These are phyloP conservation scores for Tanytarsus gracilentus DNA, from an alignment of 2,888 invertebrate species.

Conservation along the genomic window DNA sequence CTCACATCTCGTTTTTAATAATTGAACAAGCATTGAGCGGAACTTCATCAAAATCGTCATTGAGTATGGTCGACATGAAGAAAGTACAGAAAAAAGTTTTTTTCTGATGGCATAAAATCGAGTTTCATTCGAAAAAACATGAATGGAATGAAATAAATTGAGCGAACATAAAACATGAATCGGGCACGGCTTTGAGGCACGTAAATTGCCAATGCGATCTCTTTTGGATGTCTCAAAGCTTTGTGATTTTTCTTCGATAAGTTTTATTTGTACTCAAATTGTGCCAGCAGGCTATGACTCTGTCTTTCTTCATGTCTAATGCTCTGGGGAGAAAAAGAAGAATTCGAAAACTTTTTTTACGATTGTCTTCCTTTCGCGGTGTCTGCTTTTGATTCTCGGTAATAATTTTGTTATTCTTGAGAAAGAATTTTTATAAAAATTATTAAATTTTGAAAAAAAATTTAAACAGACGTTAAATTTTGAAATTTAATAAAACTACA, in stretches of 20 bases:
- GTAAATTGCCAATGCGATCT: not conserved
- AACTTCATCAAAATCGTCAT: slow-evolving; percentile 4
- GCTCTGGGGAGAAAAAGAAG: no score
- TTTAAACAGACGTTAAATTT: no score
- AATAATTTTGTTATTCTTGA: no score
- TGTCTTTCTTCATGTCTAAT: no score
- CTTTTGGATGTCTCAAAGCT: not conserved
- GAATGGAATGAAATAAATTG: not conserved
- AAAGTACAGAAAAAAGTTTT: no score
- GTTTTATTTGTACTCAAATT: slow-evolving; percentile 5
- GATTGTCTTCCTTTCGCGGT: no score
- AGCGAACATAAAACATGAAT: slow-evolving; percentile 12
- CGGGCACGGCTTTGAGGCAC: slow-evolving; percentile 4
- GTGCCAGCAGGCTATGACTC: not conserved
- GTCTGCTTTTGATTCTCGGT: no score
- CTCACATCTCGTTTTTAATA: not conserved
- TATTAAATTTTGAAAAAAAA: no score
- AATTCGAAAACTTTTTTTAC: no score
- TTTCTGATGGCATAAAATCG: not conserved
- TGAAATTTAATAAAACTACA: no score
- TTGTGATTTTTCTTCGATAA: slow-evolving; percentile 10
- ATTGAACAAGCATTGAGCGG: slow-evolving; percentile 1
- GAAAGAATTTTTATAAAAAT: no score
- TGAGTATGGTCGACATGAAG: slow-evolving; percentile 7
- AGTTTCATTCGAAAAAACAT: slow-evolving; percentile 11